A percentile compares a stretch with the other conserved stretches of the same genome.
These are phyloP conservation scores for Paratilapia polleni DNA, from an alignment of 2,113 vertebrate genomes.

Conservation along the genomic window DNA sequence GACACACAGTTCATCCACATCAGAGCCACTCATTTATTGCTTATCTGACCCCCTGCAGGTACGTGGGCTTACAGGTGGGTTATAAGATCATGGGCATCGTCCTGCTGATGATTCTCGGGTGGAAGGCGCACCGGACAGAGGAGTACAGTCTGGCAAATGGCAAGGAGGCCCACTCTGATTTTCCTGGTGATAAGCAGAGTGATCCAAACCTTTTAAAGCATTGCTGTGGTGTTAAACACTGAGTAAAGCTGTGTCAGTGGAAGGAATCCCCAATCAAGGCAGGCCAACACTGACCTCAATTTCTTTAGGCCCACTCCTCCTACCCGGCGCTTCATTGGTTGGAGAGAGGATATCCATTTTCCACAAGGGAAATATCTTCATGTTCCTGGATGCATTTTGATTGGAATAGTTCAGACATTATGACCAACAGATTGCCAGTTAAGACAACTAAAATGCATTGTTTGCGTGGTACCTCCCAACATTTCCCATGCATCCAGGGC, in stretches of 20 bases:
- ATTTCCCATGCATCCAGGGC: neutral
- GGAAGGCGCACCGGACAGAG: constrained; percentile 88
- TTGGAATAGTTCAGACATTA: neutral
- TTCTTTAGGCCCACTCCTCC: neutral
- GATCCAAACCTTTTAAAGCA: constrained; percentile 11
- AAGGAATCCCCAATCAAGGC: constrained; percentile 1
- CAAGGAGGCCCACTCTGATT: constrained; percentile 68
- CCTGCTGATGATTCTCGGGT: constrained; percentile 84
- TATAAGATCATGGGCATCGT: constrained; percentile 87
- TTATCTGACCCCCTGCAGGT: constrained; percentile 78
- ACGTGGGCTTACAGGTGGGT: constrained; percentile 89
- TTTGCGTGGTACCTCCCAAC: constrained; percentile 44
- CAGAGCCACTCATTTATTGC: neutral
- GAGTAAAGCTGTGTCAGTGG: constrained; percentile 7
- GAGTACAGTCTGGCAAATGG: constrained; percentile 91
- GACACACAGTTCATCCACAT: neutral
- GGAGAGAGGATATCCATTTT: neutral
- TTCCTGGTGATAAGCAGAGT: neutral
- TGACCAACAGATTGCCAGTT: neutral
- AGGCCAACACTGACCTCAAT: constrained; percentile 21
- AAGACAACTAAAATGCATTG: neutral
- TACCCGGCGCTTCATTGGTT: neutral
- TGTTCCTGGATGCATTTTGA: constrained; percentile 3
- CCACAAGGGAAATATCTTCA: neutral
- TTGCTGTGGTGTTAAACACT: constrained; percentile 7